Evolutionary conservation across 2,797 vertebrate genomes (phyloP).

Genomic region (Sebastes matsubarae): DNA sequence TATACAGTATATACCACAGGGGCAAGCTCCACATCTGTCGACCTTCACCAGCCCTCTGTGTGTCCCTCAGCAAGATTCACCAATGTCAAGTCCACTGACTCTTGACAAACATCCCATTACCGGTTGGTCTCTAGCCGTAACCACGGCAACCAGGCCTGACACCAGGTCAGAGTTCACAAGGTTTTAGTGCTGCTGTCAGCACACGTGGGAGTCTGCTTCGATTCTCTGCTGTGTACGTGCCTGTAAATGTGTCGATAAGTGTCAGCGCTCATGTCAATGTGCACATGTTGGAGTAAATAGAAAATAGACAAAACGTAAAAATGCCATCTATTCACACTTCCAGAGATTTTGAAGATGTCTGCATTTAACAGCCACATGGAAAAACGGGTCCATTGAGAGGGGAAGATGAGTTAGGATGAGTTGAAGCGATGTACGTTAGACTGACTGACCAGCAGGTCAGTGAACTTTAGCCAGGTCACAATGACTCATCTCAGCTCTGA

Average conservation of each 20-base stretch:
- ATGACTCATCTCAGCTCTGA: slow-evolving; percentile 32
- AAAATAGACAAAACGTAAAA: not conserved
- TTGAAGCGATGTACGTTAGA: not conserved
- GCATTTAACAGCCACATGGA: not conserved
- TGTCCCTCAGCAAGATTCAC: slow-evolving; percentile 5
- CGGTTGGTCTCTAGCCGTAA: slow-evolving; percentile 25
- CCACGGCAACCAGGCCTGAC: slow-evolving; percentile 56
- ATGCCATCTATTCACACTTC: not conserved
- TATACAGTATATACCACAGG: not conserved
- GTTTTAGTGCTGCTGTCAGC: slow-evolving; percentile 61
- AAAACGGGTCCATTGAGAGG: not conserved
- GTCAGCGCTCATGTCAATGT: not conserved
- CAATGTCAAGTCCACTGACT: slow-evolving; percentile 60
- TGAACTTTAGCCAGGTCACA: slow-evolving; percentile 35
- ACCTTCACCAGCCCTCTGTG: slow-evolving; percentile 7
- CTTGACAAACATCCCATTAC: slow-evolving; percentile 64
- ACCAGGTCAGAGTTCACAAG: slow-evolving; percentile 66
- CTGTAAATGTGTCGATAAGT: slow-evolving; percentile 21
- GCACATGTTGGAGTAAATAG: not conserved
- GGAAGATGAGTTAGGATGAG: not conserved
- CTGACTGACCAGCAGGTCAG: slow-evolving; percentile 21
- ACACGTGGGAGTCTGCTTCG: not conserved
- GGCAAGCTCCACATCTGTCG: not conserved
- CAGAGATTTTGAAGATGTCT: not conserved
- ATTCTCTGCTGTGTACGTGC: not conserved